phyloP scores from a whole-genome alignment of 1,140 invertebrate species.

The Papilio xuthus region DNA sequence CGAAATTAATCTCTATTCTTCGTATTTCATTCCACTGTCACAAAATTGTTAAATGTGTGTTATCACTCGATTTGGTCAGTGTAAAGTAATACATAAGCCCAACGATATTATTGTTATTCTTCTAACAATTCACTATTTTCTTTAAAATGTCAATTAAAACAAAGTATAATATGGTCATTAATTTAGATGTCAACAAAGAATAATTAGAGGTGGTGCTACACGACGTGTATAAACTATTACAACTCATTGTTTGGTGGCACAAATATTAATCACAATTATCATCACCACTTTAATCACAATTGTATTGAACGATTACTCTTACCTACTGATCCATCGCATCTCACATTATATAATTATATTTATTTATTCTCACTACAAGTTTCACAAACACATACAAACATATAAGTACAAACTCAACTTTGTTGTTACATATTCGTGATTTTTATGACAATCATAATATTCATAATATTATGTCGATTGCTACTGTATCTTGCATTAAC shows the following conservation, averaged over 20 bases:
- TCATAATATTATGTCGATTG: too few species aligned
- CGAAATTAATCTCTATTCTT: background rate
- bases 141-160: background rate
- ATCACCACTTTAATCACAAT: background rate
- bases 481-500: too few species aligned
- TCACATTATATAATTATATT: background rate
- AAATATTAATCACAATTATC: conserved; percentile 8
- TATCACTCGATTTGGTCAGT: background rate
- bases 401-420: too few species aligned
- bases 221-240: background rate
- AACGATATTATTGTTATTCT: background rate
- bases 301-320: background rate
- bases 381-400: too few species aligned
- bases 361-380: too few species aligned
- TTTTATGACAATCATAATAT: too few species aligned
- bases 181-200: background rate
- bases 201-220: background rate
- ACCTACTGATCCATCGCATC: background rate
- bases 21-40: background rate
- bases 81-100: too few species aligned
- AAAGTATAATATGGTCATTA: background rate
- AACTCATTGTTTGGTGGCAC: background rate
- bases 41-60: background rate
- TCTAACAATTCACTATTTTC: background rate
- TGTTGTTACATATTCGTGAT: too few species aligned